Conservation (phyloP, 2,888 invertebrate species). For the Tenthredo amoena region DNA sequence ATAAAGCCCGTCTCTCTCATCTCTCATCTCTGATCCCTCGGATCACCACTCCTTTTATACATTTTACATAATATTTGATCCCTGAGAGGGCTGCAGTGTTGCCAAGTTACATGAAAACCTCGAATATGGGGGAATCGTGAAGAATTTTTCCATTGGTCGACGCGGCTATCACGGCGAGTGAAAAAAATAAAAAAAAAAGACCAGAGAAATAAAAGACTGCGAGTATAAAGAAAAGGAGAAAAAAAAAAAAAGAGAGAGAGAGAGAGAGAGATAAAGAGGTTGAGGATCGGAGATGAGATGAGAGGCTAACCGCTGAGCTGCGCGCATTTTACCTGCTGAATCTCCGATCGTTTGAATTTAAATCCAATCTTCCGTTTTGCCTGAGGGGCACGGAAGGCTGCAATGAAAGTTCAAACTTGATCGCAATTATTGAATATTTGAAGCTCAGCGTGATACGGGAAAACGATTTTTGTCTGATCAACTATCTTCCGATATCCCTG, state of each 20-base stretch:
- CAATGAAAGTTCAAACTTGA: not conserved
- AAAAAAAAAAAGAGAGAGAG: not conserved
- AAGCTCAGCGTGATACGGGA: not conserved
- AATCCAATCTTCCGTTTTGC: not conserved
- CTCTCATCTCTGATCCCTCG: not conserved
- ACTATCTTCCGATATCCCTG: not conserved
- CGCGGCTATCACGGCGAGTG: not conserved
- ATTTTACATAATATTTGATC: conserved; percentile 8
- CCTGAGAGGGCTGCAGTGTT: not conserved
- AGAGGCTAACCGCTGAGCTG: conserved; percentile 13
- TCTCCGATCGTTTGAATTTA: conserved; percentile 20
- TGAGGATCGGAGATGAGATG: conserved; percentile 5
- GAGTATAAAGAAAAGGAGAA: not conserved
- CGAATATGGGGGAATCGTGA: not conserved
- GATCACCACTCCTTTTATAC: conserved; percentile 7
- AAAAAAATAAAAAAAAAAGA: not conserved
- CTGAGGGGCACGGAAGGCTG: not conserved
- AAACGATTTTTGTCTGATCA: not conserved
- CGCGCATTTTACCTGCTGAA: not conserved
- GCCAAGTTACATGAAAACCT: not conserved
- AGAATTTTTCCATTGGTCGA: conserved; percentile 23
- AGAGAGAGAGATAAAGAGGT: not conserved
- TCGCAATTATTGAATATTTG: not conserved
- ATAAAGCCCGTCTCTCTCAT: not conserved
- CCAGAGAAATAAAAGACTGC: not conserved